These are phyloP conservation scores for Hycleus cichorii DNA, from an alignment of 1,140 invertebrate species.

Conservation along the genomic window DNA sequence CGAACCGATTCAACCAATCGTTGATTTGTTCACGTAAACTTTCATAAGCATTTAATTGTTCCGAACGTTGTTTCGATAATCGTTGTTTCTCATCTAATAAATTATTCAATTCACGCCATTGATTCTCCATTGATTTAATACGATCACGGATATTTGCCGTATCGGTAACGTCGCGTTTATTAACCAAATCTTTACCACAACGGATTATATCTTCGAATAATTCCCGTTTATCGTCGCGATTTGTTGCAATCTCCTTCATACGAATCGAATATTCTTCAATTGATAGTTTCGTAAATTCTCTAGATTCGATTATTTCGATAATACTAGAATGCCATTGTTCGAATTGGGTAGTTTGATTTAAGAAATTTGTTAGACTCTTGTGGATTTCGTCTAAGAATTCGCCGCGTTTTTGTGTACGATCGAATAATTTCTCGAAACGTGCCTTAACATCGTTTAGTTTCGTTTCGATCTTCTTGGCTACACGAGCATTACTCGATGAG, in stretches of 20 bases:
- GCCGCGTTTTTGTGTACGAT: slow-evolving; percentile 68
- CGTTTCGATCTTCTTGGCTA: slow-evolving; percentile 83
- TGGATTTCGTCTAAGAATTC: slow-evolving; percentile 78
- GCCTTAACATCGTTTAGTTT: slow-evolving; percentile 77
- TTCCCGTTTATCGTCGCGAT: slow-evolving; percentile 38
- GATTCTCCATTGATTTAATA: slow-evolving; percentile 77
- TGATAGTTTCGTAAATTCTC: slow-evolving; percentile 59
- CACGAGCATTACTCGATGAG: slow-evolving; percentile 73
- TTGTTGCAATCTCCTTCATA: slow-evolving; percentile 47
- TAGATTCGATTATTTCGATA: slow-evolving; percentile 66
- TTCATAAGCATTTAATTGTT: slow-evolving; percentile 80
- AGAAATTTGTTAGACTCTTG: slow-evolving; percentile 61
- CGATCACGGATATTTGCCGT: slow-evolving; percentile 76
- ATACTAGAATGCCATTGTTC: slow-evolving; percentile 66
- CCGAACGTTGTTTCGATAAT: slow-evolving; percentile 70
- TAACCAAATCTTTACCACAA: slow-evolving; percentile 74
- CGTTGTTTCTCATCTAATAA: slow-evolving; percentile 76
- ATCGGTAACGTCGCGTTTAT: slow-evolving; percentile 85
- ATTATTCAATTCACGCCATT: slow-evolving; percentile 78
- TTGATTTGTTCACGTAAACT: slow-evolving; percentile 73
- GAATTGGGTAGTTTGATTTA: slow-evolving; percentile 57
- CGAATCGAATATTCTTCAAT: slow-evolving; percentile 61
- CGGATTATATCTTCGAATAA: slow-evolving; percentile 70
- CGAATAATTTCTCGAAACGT: slow-evolving; percentile 77
- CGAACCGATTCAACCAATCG: slow-evolving; percentile 77